These are phyloP conservation scores for Chaenocephalus aceratus DNA, from an alignment of 2,113 vertebrate genomes.

Conservation along the genomic window DNA sequence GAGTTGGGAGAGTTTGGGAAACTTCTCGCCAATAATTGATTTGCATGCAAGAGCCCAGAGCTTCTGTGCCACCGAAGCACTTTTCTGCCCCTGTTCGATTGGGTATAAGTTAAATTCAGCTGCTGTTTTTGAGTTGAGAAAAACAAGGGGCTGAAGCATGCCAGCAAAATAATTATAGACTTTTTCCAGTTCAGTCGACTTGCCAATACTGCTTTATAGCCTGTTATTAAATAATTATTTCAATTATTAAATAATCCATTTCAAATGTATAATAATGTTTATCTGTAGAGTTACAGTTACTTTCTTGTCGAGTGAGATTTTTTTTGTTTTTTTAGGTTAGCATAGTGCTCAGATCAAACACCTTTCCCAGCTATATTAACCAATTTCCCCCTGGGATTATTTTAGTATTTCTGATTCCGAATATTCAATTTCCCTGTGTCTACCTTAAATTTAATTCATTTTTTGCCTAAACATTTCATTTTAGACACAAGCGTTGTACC, in stretches of 20 bases:
- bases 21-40: slow-evolving; percentile 39
- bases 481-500: background rate
- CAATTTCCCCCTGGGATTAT: too few relatives aligned
- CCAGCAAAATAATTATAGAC: background rate
- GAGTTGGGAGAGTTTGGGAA: slow-evolving; percentile 50
- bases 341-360: too few relatives aligned
- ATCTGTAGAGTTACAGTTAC: too few relatives aligned
- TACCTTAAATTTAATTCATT: background rate
- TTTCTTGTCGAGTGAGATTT: too few relatives aligned
- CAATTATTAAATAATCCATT: too few relatives aligned
- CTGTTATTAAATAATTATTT: too few relatives aligned
- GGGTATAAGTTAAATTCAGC: slow-evolving; percentile 8
- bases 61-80: slow-evolving; percentile 46
- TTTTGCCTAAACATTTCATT: background rate
- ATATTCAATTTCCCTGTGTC: background rate
- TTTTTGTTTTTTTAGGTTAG: too few relatives aligned
- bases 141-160: background rate
- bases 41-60: slow-evolving; percentile 27
- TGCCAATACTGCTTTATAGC: too few relatives aligned
- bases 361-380: too few relatives aligned
- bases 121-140: background rate
- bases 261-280: too few relatives aligned
- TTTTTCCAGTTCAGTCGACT: background rate
- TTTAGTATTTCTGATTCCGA: too few relatives aligned
- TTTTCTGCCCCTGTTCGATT: slow-evolving; percentile 19